A percentile compares a stretch with the other conserved stretches of the same genome.
phyloP scores from a whole-genome alignment of 2,113 vertebrate genomes.

The Stomatorhinus ivindoensis region DNA sequence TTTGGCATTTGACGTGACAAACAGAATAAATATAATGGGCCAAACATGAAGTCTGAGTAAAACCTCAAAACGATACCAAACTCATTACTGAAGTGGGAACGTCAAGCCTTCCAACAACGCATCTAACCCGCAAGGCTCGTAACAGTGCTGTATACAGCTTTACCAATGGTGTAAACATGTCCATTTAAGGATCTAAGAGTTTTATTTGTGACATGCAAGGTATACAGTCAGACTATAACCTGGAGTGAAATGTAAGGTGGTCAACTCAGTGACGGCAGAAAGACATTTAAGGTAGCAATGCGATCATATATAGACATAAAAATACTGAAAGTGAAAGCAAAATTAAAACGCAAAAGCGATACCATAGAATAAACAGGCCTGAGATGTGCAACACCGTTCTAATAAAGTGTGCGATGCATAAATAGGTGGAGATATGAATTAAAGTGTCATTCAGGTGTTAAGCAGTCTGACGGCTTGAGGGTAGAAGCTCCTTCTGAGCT shows the following conservation, averaged over 20 bases:
- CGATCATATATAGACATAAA: background rate
- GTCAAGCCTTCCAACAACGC: background rate
- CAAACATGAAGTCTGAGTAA: background rate
- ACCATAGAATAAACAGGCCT: background rate
- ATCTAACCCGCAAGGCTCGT: background rate
- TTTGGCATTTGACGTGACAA: background rate
- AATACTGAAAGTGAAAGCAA: background rate
- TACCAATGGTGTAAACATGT: background rate
- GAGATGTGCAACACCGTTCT: background rate
- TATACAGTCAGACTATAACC: background rate
- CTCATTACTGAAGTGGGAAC: background rate
- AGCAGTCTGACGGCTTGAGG: background rate
- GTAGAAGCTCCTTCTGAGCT: background rate
- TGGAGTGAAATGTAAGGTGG: background rate
- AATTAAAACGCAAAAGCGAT: background rate
- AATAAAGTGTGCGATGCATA: background rate
- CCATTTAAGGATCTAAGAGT: background rate
- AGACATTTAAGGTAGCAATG: background rate
- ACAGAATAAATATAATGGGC: background rate
- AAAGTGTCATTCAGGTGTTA: background rate
- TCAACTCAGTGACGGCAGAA: background rate
- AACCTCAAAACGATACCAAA: too few relatives aligned
- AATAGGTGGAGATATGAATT: too few relatives aligned
- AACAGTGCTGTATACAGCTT: background rate
- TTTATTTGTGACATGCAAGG: background rate